These are phyloP conservation scores for Labrus mixtus DNA, from an alignment of 2,113 vertebrate species.

Conservation along the genomic window DNA sequence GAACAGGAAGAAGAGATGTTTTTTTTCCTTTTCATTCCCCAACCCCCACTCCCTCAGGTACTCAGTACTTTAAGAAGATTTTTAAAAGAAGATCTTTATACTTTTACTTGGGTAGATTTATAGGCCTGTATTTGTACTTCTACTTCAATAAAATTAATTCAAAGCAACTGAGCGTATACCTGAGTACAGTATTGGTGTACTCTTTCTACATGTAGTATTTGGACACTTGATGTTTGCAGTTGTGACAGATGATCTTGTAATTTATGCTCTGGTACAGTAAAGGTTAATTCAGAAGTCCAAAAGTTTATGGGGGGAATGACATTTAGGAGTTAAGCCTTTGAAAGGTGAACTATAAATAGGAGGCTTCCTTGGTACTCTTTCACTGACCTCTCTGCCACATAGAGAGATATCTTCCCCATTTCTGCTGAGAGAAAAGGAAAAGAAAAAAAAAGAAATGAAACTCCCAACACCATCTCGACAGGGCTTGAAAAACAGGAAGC, in stretches of 20 bases:
- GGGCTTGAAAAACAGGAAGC: constrained; percentile 34
- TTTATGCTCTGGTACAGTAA: constrained; percentile 56
- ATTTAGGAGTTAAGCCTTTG: constrained; percentile 30
- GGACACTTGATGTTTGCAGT: constrained; percentile 54
- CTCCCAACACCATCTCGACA: not conserved
- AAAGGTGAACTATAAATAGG: constrained; percentile 48
- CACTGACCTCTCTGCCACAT: constrained; percentile 41
- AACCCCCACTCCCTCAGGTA: too few species aligned
- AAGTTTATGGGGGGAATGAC: constrained; percentile 22
- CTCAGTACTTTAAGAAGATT: too few species aligned
- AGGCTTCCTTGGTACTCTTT: constrained; percentile 30
- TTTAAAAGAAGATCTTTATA: too few species aligned
- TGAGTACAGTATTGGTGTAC: too few species aligned
- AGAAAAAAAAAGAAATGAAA: not conserved
- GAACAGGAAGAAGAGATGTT: too few species aligned
- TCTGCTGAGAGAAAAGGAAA: not conserved
- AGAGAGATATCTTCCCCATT: constrained; percentile 17
- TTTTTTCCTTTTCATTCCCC: too few species aligned
- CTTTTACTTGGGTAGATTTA: too few species aligned
- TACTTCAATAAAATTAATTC: too few species aligned
- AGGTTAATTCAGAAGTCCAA: constrained; percentile 38
- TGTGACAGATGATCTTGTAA: constrained; percentile 66
- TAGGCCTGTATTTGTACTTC: too few species aligned
- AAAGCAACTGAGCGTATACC: too few species aligned
- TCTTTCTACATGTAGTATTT: constrained; percentile 37